phyloP scores from a whole-genome alignment of 2,113 vertebrate species.

The Pelodiscus sinensis region DNA sequence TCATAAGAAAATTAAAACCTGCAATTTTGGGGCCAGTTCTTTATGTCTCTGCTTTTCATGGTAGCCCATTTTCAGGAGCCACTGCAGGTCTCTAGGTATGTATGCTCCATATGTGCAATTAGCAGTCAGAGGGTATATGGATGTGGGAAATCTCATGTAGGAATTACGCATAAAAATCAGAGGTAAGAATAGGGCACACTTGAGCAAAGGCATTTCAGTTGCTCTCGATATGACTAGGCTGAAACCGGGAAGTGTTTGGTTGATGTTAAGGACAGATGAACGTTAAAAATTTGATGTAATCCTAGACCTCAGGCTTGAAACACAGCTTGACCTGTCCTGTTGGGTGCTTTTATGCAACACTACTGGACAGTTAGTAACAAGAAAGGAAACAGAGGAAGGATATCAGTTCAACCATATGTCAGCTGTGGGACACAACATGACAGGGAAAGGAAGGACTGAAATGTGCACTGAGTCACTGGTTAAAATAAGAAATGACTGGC shows the following conservation, averaged over 20 bases:
- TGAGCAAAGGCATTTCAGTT: constrained; percentile 21
- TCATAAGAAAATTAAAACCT: neutral
- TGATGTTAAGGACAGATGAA: constrained; percentile 72
- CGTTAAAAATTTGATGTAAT: constrained; percentile 82
- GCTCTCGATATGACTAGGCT: constrained; percentile 41
- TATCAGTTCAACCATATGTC: constrained; percentile 73
- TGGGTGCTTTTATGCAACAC: constrained; percentile 75
- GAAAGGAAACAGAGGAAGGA: constrained; percentile 81
- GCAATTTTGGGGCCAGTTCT: neutral
- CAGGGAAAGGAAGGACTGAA: constrained; percentile 67
- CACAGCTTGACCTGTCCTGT: constrained; percentile 80
- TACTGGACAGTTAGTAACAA: constrained; percentile 78
- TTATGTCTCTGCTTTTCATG: neutral
- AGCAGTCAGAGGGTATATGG: neutral
- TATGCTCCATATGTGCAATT: neutral
- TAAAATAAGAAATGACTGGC: constrained; percentile 50
- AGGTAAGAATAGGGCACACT: neutral
- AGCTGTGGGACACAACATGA: constrained; percentile 54
- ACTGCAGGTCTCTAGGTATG: neutral
- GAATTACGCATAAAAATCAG: constrained; percentile 44
- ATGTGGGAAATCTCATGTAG: constrained; percentile 14
- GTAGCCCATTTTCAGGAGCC: neutral
- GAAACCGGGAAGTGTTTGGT: constrained; percentile 75
- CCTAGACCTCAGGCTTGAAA: constrained; percentile 82
- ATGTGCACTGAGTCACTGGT: constrained; percentile 14